Evolutionary conservation across 2,113 vertebrate genomes (phyloP).

Genomic region (Python bivittatus): DNA sequence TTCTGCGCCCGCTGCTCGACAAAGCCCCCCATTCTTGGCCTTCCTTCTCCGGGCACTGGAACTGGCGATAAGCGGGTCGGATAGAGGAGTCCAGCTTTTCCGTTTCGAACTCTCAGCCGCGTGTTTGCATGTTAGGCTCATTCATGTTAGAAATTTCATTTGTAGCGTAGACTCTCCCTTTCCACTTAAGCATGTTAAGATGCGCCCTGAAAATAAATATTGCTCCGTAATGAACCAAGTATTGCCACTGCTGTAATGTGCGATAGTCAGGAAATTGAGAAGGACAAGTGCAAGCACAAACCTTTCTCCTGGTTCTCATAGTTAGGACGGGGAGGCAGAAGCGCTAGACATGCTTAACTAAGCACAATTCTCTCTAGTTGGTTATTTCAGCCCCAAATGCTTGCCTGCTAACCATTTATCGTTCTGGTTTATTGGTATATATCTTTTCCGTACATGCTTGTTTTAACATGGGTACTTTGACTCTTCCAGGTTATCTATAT

Average conservation of each 20-base stretch:
- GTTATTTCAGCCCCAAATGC: neutral
- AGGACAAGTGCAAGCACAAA: fast-evolving
- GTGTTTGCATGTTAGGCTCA: neutral
- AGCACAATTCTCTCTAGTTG: neutral
- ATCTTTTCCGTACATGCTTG: neutral
- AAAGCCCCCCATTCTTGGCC: neutral
- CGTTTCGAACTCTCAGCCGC: neutral
- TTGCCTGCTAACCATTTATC: neutral
- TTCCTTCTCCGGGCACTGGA: neutral
- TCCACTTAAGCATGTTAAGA: neutral
- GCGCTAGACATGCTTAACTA: neutral
- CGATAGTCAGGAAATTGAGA: neutral
- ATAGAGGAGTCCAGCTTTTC: neutral
- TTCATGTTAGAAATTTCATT: neutral
- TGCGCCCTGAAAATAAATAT: neutral
- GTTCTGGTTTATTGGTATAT: neutral
- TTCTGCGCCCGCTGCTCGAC: neutral
- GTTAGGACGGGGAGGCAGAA: neutral
- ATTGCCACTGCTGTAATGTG: neutral
- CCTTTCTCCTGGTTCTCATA: neutral
- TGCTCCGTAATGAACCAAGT: neutral
- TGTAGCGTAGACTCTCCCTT: neutral
- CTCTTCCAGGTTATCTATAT: neutral
- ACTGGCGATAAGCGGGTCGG: neutral
- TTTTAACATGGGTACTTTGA: neutral